Conservation (phyloP, 2,888 invertebrate genomes). For the Harpagoxenus sublaevis region DNA sequence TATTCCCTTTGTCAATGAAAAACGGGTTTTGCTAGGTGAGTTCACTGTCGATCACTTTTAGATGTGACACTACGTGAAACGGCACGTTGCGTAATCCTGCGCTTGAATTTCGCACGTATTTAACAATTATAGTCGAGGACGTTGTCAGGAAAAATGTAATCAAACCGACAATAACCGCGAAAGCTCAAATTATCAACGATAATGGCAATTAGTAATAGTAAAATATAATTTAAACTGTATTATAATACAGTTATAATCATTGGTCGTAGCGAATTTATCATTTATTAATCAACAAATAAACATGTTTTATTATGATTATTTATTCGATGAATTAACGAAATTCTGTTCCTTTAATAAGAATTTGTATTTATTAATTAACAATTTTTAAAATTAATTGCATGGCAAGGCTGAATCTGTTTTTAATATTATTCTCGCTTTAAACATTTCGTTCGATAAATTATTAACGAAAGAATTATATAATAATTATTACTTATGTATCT, state of each 20-base stretch:
- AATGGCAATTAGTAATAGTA: not conserved
- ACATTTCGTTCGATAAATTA: not conserved
- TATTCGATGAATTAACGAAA: not conserved
- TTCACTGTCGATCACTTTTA: conserved; percentile 10
- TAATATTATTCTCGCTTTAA: not conserved
- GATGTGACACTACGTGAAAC: not conserved
- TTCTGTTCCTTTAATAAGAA: not conserved
- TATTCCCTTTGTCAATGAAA: conserved; percentile 33
- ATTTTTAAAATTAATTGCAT: not conserved
- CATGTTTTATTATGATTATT: not conserved
- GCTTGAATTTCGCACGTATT: not conserved
- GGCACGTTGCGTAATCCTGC: conserved; percentile 16
- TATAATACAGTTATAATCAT: too few species aligned
- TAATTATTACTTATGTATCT: not conserved
- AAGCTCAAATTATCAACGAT: not conserved
- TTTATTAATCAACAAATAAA: not conserved
- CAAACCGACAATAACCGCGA: not conserved
- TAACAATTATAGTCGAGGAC: not conserved
- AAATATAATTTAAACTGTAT: not conserved
- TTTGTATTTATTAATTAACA: not conserved
- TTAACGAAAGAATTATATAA: conserved; percentile 1
- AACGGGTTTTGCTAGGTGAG: conserved; percentile 1
- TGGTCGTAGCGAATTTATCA: not conserved
- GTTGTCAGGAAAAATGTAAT: not conserved
- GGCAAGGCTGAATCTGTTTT: not conserved